These are phyloP conservation scores for Pituophis catenifer DNA, from an alignment of 2,113 vertebrate genomes.

Conservation along the genomic window DNA sequence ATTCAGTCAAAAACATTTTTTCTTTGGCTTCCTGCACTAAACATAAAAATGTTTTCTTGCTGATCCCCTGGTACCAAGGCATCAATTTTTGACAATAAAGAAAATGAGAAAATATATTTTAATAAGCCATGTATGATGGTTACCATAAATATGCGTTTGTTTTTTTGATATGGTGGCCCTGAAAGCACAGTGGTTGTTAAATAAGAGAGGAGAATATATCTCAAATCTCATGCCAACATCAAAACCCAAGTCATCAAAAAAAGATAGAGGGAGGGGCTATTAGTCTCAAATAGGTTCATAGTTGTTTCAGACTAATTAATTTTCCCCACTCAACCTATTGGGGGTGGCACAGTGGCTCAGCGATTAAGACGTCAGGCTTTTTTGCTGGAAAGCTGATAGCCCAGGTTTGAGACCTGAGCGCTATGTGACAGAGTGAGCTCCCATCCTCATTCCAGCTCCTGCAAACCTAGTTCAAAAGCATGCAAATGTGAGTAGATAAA, in stretches of 20 bases:
- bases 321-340: neutral
- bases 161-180: neutral
- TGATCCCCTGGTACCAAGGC: neutral
- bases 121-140: neutral
- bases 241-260: neutral
- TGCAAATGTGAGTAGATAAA: neutral
- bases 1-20: neutral
- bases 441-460: neutral
- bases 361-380: neutral
- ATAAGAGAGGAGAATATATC: neutral
- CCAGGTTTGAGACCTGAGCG: neutral
- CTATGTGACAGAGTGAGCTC: neutral
- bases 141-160: neutral
- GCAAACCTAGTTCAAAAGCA: neutral
- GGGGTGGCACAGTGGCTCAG: neutral
- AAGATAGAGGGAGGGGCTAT: neutral
- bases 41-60: neutral
- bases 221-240: neutral
- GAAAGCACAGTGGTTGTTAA: neutral
- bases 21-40: neutral
- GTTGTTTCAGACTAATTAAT: neutral
- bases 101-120: neutral
- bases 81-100: neutral
- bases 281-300: neutral
- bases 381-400: neutral